These are phyloP conservation scores for Sycobia sp. DNA, from an alignment of 1,140 invertebrate species.

Conservation along the genomic window DNA sequence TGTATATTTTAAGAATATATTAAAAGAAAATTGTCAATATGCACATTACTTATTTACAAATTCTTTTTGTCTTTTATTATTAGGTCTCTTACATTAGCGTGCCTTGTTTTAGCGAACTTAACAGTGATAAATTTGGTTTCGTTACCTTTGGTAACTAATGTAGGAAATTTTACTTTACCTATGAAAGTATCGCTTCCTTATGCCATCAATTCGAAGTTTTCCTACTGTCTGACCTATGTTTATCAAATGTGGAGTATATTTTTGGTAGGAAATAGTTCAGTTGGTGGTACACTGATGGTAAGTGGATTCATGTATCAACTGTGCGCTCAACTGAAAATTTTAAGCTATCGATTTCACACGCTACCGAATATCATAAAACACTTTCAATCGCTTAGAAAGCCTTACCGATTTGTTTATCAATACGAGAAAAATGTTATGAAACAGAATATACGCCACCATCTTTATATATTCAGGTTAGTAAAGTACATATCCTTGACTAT, in stretches of 20 bases:
- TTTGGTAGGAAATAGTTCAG: not conserved
- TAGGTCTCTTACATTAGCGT: conserved; percentile 6
- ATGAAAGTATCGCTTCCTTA: conserved; percentile 19
- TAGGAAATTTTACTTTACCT: not conserved
- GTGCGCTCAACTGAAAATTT: conserved; percentile 14
- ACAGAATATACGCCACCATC: conserved; percentile 6
- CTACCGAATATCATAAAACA: not conserved
- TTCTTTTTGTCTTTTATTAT: too few relatives aligned
- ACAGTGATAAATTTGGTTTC: conserved; percentile 3
- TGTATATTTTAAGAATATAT: too few relatives aligned
- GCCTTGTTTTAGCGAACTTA: conserved; percentile 3
- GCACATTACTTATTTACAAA: too few relatives aligned
- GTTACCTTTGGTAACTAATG: not conserved
- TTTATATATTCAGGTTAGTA: conserved; percentile 15
- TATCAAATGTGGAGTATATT: conserved; percentile 8
- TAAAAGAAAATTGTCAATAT: too few relatives aligned
- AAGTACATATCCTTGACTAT: too few relatives aligned
- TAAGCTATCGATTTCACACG: not conserved
- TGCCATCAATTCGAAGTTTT: not conserved
- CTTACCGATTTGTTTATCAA: not conserved
- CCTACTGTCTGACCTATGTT: conserved; percentile 3
- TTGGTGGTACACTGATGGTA: conserved; percentile 13
- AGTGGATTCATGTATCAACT: conserved; percentile 16
- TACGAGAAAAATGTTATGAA: conserved; percentile 1
- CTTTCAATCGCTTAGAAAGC: not conserved